Conservation (phyloP, 1,140 invertebrate genomes). For the Liolophura sinensis region DNA sequence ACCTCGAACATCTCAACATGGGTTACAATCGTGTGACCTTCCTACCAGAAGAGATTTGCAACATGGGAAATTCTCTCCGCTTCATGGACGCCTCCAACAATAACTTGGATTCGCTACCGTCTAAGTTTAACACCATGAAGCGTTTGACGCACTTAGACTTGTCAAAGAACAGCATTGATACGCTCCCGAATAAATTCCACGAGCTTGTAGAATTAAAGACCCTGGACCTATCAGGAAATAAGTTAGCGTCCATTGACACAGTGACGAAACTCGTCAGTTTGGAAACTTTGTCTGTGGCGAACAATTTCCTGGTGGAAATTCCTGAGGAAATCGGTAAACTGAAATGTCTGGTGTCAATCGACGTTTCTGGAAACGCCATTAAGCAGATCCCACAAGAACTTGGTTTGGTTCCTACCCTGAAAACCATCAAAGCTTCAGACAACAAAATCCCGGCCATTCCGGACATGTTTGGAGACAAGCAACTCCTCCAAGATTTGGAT, state of each 20-base stretch:
- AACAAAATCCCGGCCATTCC: slow-evolving; percentile 46
- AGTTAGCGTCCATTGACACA: slow-evolving; percentile 19
- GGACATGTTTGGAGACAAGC: slow-evolving; percentile 37
- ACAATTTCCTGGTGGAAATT: slow-evolving; percentile 23
- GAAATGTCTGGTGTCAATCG: slow-evolving; percentile 33
- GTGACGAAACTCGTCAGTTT: neutral
- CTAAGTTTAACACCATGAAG: slow-evolving; percentile 17
- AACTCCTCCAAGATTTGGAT: slow-evolving; percentile 40
- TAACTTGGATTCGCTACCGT: slow-evolving; percentile 33
- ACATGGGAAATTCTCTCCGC: slow-evolving; percentile 34
- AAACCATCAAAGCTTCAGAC: slow-evolving; percentile 29
- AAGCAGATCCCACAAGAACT: slow-evolving; percentile 37
- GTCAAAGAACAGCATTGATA: slow-evolving; percentile 42
- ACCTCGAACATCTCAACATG: slow-evolving; percentile 42
- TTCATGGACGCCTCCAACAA: slow-evolving; percentile 38
- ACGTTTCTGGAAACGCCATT: slow-evolving; percentile 42
- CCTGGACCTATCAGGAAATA: slow-evolving; percentile 43
- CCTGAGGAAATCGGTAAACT: slow-evolving; percentile 39
- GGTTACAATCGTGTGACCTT: slow-evolving; percentile 40
- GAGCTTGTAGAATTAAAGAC: slow-evolving; percentile 35
- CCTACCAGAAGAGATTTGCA: slow-evolving; percentile 47
- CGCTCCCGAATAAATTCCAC: slow-evolving; percentile 38
- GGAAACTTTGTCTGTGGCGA: neutral
- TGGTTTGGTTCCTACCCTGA: slow-evolving; percentile 40
- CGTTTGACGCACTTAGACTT: slow-evolving; percentile 34